phyloP scores from a whole-genome alignment of 2,797 vertebrate species.

The Lepus oiostolus region DNA sequence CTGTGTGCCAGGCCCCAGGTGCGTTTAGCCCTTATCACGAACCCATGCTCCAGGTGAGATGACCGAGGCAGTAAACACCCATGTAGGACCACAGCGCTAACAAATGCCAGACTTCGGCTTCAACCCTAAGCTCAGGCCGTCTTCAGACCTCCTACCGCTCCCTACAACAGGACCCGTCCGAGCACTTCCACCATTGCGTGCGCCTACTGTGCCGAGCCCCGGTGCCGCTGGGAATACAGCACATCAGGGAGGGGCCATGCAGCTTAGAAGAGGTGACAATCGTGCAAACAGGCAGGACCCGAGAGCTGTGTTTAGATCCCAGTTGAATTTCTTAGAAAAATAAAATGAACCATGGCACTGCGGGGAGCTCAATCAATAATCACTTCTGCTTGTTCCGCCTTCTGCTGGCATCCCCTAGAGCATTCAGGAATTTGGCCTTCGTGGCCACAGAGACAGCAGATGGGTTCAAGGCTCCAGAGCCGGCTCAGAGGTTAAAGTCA shows the following conservation, averaged over 20 bases:
- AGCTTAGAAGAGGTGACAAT: background rate
- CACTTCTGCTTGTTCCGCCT: fast-evolving
- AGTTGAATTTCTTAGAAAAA: fast-evolving
- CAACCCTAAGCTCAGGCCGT: fast-evolving
- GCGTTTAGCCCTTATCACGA: background rate
- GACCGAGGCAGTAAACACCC: background rate
- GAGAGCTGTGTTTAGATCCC: fast-evolving
- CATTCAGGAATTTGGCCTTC: background rate
- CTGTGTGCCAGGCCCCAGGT: fast-evolving
- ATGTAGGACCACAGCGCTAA: background rate
- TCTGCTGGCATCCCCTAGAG: fast-evolving
- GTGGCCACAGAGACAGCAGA: fast-evolving
- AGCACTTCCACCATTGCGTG: fast-evolving
- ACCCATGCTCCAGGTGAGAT: background rate
- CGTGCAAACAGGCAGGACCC: background rate
- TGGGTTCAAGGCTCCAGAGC: slow-evolving; percentile 4
- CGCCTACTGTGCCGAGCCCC: fast-evolving
- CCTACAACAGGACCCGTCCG: fast-evolving
- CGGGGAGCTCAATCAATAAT: fast-evolving
- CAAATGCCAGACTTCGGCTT: background rate
- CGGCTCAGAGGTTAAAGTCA: slow-evolving; percentile 58
- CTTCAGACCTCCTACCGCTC: background rate
- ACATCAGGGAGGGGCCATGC: fast-evolving
- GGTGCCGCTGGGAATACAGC: fast-evolving
- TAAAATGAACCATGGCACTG: fast-evolving